These are phyloP conservation scores for Heteronetta atricapilla DNA, from an alignment of 2,113 vertebrate species.

Conservation along the genomic window DNA sequence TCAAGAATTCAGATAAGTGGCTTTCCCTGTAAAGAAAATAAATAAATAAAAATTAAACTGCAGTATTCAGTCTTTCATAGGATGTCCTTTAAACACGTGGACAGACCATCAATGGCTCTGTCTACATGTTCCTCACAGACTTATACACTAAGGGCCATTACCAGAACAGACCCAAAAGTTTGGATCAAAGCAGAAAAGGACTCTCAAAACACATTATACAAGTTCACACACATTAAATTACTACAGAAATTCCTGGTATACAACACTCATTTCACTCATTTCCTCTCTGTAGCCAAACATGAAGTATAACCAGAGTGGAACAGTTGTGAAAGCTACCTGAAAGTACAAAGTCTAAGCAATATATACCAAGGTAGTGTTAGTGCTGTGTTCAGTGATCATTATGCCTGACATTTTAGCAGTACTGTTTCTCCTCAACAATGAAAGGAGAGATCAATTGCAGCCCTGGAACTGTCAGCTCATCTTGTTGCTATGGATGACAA, in stretches of 20 bases:
- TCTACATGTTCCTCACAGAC: not conserved
- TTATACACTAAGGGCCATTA: not conserved
- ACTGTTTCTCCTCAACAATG: not conserved
- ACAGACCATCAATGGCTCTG: not conserved
- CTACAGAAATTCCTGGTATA: not conserved
- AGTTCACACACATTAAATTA: not conserved
- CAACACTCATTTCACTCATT: not conserved
- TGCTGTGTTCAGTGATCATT: not conserved
- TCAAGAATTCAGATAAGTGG: slow-evolving; percentile 31
- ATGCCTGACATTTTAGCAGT: not conserved
- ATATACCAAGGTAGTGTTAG: not conserved
- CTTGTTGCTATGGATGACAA: not conserved
- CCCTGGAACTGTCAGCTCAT: slow-evolving; percentile 5
- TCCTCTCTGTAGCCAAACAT: not conserved
- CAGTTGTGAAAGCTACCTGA: not conserved
- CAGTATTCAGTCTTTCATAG: not conserved
- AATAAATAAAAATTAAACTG: slow-evolving; percentile 9
- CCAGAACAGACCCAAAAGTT: not conserved
- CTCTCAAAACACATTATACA: not conserved
- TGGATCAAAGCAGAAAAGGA: not conserved
- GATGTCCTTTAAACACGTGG: not conserved
- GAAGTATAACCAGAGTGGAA: not conserved
- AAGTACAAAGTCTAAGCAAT: not conserved
- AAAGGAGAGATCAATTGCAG: slow-evolving; percentile 15
- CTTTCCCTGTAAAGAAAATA: slow-evolving; percentile 9